phyloP scores from a whole-genome alignment of 2,888 invertebrate species.

The Cryptophagus acutangulus region DNA sequence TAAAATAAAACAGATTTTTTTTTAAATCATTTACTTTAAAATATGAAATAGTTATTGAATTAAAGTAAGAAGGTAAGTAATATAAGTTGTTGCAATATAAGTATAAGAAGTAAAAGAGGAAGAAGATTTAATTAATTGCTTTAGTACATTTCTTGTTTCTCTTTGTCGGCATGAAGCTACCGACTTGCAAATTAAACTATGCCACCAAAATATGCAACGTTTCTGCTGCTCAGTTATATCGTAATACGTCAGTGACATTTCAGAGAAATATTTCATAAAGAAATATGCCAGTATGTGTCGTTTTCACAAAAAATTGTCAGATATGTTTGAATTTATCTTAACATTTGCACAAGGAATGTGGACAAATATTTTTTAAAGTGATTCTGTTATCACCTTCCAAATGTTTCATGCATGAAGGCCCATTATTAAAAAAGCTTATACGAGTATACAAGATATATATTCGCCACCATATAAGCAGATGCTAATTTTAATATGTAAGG shows the following conservation, averaged over 20 bases:
- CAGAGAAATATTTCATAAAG: constrained; percentile 37
- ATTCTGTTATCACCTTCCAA: constrained; percentile 35
- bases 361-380: constrained; percentile 34
- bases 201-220: constrained; percentile 46
- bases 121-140: constrained; percentile 41
- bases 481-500: too few species aligned
- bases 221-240: constrained; percentile 40
- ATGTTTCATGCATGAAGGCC: constrained; percentile 16
- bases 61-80: constrained; percentile 2
- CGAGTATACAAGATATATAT: too few species aligned
- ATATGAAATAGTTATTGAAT: too few species aligned
- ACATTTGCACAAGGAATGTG: constrained; percentile 36
- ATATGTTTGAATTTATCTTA: constrained; percentile 37
- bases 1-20: too few species aligned
- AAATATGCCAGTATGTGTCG: constrained; percentile 34
- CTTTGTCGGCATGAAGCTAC: constrained; percentile 45
- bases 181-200: constrained; percentile 47
- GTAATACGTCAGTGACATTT: constrained; percentile 48
- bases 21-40: too few species aligned
- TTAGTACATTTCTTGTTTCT: constrained; percentile 35
- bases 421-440: constrained; percentile 8
- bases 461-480: too few species aligned
- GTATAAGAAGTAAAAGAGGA: constrained; percentile 13
- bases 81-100: too few species aligned
- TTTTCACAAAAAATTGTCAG: constrained; percentile 37